These are phyloP conservation scores for Drusus annulatus DNA, from an alignment of 1,140 invertebrate genomes.

Conservation along the genomic window DNA sequence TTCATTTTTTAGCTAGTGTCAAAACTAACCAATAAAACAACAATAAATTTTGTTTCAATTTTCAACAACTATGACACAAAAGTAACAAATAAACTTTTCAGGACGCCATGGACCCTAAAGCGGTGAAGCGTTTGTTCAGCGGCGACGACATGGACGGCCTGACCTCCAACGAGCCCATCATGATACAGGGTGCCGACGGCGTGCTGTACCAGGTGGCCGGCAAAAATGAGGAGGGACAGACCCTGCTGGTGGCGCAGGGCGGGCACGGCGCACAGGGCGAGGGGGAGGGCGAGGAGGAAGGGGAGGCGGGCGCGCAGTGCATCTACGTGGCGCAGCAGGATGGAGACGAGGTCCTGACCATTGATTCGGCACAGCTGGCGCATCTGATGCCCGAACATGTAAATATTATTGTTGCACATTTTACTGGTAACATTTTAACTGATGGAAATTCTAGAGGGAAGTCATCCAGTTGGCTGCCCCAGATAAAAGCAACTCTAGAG, in stretches of 20 bases:
- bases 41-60: no score
- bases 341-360: slow-evolving; percentile 64
- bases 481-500: no score
- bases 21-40: no score
- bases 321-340: slow-evolving; percentile 57
- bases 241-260: slow-evolving; percentile 77
- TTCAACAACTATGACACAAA: no score
- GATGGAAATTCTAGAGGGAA: no score
- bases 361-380: slow-evolving; percentile 67
- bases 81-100: slow-evolving; percentile 42
- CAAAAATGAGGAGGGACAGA: slow-evolving; percentile 83
- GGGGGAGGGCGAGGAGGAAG: slow-evolving; percentile 78
- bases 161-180: slow-evolving; percentile 71
- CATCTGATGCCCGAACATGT: slow-evolving; percentile 66
- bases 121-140: slow-evolving; percentile 67
- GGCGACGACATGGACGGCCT: slow-evolving; percentile 63
- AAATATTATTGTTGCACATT: slow-evolving; percentile 23
- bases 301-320: slow-evolving; percentile 71
- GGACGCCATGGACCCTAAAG: slow-evolving; percentile 66
- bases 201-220: slow-evolving; percentile 81
- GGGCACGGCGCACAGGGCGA: slow-evolving; percentile 78
- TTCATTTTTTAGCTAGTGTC: no score
- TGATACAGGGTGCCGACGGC: slow-evolving; percentile 79
- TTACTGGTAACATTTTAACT: no score
- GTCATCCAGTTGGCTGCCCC: no score